A percentile compares a stretch with the other conserved stretches of the same genome.
Evolutionary conservation across 1,140 invertebrate species (phyloP).

Genomic region (Doryteuthis pealeii): DNA sequence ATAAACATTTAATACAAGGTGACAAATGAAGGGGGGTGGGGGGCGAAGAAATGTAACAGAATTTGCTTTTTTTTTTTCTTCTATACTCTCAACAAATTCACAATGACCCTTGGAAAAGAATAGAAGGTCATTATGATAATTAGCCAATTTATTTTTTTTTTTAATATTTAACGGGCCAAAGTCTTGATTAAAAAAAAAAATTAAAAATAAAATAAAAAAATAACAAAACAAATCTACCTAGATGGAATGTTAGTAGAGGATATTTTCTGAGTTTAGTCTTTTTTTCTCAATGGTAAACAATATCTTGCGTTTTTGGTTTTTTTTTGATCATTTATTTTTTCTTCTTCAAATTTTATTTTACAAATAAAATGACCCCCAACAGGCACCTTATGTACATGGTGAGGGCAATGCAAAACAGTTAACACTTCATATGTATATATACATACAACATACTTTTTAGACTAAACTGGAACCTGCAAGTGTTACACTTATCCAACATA

Average conservation of each 20-base stretch:
- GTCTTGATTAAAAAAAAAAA: not conserved
- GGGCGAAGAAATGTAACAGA: too few species aligned
- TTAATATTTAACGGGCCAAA: not conserved
- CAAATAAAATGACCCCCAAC: not conserved
- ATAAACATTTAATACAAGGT: not conserved
- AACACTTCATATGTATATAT: slow-evolving; percentile 5
- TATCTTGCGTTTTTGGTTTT: not conserved
- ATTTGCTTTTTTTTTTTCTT: too few species aligned
- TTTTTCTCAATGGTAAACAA: too few species aligned
- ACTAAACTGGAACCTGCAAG: slow-evolving; percentile 9
- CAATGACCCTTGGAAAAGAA: too few species aligned
- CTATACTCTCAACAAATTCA: too few species aligned
- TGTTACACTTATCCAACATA: slow-evolving; percentile 9
- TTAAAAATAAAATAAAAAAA: too few species aligned
- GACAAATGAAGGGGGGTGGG: not conserved
- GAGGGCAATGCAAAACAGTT: not conserved
- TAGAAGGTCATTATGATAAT: not conserved
- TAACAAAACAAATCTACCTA: slow-evolving; percentile 2
- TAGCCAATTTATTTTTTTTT: slow-evolving; percentile 2
- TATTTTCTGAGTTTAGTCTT: not conserved
- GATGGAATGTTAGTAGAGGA: not conserved
- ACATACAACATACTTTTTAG: slow-evolving; percentile 1
- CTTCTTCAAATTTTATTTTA: not conserved
- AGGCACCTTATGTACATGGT: not conserved
- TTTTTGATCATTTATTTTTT: not conserved